Conservation (phyloP, 1,140 invertebrate genomes). For the Schmidtea mediterranea region DNA sequence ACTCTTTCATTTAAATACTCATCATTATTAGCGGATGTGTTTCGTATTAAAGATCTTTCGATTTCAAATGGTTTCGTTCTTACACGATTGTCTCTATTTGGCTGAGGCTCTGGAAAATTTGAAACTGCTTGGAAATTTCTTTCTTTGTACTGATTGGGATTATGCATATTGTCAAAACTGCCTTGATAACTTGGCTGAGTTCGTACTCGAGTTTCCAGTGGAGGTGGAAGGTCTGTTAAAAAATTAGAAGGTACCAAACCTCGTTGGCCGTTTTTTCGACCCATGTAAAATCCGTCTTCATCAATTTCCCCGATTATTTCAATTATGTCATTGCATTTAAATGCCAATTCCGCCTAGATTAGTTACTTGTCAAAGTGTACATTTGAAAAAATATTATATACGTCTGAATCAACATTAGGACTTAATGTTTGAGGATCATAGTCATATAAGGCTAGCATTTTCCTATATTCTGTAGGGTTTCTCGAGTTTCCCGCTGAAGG, state of each 20-base stretch:
- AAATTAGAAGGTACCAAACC: conserved; percentile 91
- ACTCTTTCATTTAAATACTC: no score
- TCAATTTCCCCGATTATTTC: conserved; percentile 86
- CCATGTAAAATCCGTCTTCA: conserved; percentile 87
- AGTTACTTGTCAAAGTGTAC: not conserved
- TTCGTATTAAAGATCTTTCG: no score
- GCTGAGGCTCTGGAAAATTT: no score
- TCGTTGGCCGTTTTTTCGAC: conserved; percentile 46
- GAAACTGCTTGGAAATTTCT: no score
- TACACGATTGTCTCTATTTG: no score
- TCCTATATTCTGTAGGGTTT: not conserved
- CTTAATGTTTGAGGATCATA: conserved; percentile 92
- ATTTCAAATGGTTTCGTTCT: no score
- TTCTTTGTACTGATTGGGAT: no score
- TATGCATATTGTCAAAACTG: no score
- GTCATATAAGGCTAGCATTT: conserved; percentile 53
- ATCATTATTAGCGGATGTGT: no score
- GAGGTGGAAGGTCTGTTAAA: conserved; percentile 11
- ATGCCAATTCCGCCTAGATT: conserved; percentile 61
- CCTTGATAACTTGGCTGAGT: no score
- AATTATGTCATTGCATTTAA: conserved; percentile 72
- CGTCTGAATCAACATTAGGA: conserved; percentile 38
- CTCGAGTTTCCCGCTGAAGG: not conserved
- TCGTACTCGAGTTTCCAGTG: no score
- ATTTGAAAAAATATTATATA: conserved; percentile 2